Base-by-base conservation (phyloP, 2,797 vertebrate genomes). In the Falco peregrinus region DNA sequence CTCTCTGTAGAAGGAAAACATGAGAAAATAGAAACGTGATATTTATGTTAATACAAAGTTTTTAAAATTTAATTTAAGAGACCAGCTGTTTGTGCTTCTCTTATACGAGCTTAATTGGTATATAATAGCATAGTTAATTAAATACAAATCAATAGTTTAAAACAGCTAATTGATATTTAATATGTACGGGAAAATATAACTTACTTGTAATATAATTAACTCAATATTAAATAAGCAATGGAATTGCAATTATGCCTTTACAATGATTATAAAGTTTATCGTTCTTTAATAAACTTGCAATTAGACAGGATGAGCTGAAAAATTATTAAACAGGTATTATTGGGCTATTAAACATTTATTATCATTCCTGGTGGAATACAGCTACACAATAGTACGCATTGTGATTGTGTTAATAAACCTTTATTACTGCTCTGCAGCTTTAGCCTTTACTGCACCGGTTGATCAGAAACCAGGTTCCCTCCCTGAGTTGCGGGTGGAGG, bases 131-230 rank as follows among this genome's bases (percentile, higher is more conserved):
- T 74, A 97, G 97, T 97, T 98, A 98, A 98, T 98, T 98, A 98
- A 98, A 97, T 98, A 98, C 96, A 97, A 97, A 98, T 98, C 98
- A 98, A 98, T 98, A 98, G 95, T 97, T 97, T 96, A 97, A 98
- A 98, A 92, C 96, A 98, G 95, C 97, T 98, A 98, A 98, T 98
- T 98, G 98, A 98, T 98, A 97, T 97, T 98, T 98, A 98, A 98
- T 98, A 98, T 97, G 96, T 97, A 96, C 95, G 95, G 97, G 95
- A 96, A 94, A 93, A 98, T 96, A 96, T 89, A 96, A 97, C 95
- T 97, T 97, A 77, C 92, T 95, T 97, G 96, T 96, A 96, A 96
- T 97, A 97, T 96, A 97, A 98, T 98, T 97, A 97, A 97, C 90
- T 97, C 96, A 93, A 95, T 97, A 98, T 97, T 98, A 98, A 98